Percentiles rank a stretch among this genome's conserved stretches.
Conservation (phyloP, 2,113 vertebrate genomes). For the Pomatorhinus ruficollis region DNA sequence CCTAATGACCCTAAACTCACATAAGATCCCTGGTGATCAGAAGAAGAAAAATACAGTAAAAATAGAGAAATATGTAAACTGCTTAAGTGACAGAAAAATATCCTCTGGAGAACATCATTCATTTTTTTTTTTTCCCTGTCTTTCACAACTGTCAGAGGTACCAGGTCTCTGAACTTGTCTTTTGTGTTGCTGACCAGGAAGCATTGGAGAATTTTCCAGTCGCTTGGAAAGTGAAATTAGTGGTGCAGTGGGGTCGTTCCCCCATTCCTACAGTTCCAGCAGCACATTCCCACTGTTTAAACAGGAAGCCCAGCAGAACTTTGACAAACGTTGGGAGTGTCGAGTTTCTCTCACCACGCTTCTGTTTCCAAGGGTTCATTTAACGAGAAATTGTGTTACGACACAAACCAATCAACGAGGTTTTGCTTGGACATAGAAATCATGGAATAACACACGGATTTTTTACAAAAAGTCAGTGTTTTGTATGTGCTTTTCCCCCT, state of each 20-base stretch:
- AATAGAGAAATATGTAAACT: conserved; percentile 74
- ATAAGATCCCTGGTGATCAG: conserved; percentile 72
- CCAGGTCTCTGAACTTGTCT: conserved; percentile 67
- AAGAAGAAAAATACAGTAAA: conserved; percentile 66
- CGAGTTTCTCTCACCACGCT: not conserved
- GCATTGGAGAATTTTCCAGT: conserved; percentile 47
- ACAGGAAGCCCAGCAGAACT: not conserved
- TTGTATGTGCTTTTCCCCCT: not conserved
- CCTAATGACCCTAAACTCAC: conserved; percentile 74
- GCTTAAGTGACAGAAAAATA: conserved; percentile 82
- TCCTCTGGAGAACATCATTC: conserved; percentile 77
- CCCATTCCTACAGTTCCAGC: not conserved
- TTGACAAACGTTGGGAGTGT: not conserved
- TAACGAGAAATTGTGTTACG: not conserved
- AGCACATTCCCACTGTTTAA: not conserved
- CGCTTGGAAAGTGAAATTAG: conserved; percentile 55
- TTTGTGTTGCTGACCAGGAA: conserved; percentile 61
- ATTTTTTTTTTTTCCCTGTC: conserved; percentile 58
- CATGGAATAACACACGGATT: not conserved
- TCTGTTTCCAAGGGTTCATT: not conserved
- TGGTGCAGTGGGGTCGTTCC: not conserved
- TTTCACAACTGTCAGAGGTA: conserved; percentile 72
- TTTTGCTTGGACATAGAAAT: not conserved
- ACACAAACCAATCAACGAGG: not conserved
- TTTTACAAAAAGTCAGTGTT: not conserved